phyloP scores from a whole-genome alignment of 1,140 invertebrate species.

The Caenorhabditis briggsae region DNA sequence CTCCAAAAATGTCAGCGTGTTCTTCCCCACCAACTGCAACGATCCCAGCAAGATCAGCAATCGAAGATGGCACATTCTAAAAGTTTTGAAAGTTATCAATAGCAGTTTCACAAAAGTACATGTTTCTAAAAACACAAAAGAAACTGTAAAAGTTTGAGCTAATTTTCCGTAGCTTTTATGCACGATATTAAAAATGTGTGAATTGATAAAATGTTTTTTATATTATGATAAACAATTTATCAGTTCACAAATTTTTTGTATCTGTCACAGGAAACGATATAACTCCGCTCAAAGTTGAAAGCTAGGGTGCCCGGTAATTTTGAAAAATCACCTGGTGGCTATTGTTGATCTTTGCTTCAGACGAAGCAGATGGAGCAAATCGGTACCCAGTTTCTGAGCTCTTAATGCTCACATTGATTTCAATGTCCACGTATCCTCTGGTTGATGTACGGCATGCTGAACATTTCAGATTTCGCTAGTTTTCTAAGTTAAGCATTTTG shows the following conservation, averaged over 20 bases:
- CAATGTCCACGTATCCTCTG: slow-evolving; percentile 12
- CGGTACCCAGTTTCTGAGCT: neutral
- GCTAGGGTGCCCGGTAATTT: neutral
- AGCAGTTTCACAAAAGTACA: too few relatives aligned
- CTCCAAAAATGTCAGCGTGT: neutral
- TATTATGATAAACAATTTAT: too few relatives aligned
- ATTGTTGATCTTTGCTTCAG: neutral
- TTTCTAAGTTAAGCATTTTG: neutral
- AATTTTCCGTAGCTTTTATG: too few relatives aligned
- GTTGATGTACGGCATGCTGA: slow-evolving; percentile 23
- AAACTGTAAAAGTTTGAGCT: too few relatives aligned
- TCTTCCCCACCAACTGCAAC: neutral
- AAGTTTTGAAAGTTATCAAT: too few relatives aligned
- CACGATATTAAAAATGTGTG: too few relatives aligned
- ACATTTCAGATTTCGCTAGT: neutral
- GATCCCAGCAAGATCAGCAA: neutral
- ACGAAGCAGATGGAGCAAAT: neutral
- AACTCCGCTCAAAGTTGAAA: too few relatives aligned
- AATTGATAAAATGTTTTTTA: too few relatives aligned
- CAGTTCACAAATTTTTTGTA: too few relatives aligned
- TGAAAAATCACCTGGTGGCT: neutral
- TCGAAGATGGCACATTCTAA: neutral
- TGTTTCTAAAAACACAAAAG: too few relatives aligned
- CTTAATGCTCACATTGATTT: slow-evolving; percentile 35
- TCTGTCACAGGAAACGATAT: too few relatives aligned